Percentiles rank a stretch among this genome's conserved stretches.
phyloP scores from a whole-genome alignment of 2,113 vertebrate genomes.

The Notiomystis cincta region DNA sequence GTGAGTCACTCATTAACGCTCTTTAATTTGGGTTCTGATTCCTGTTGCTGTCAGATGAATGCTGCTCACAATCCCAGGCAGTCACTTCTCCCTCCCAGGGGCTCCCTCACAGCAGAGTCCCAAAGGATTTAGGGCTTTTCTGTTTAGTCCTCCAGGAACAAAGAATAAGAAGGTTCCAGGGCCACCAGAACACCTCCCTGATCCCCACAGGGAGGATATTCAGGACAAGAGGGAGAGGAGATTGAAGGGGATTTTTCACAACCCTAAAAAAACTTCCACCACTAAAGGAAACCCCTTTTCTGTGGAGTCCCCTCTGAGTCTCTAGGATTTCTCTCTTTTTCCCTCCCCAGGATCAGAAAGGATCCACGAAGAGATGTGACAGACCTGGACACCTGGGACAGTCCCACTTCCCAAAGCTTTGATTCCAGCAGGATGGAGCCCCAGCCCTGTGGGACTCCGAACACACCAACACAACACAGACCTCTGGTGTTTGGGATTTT shows the following conservation, averaged over 20 bases:
- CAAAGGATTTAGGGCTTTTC: not conserved
- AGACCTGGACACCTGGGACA: not conserved
- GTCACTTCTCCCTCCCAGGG: no score
- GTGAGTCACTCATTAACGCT: not conserved
- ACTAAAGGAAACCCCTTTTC: not conserved
- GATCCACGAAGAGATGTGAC: not conserved
- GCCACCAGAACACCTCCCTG: not conserved
- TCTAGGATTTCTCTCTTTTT: not conserved
- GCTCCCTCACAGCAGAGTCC: not conserved
- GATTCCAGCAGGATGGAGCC: slow-evolving; percentile 22
- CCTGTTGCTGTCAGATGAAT: not conserved
- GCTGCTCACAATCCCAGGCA: not conserved
- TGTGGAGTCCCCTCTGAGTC: not conserved
- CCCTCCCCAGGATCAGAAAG: slow-evolving; percentile 12
- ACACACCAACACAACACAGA: not conserved
- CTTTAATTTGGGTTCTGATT: not conserved
- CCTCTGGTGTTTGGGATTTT: not conserved
- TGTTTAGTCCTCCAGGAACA: not conserved
- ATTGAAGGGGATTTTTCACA: not conserved
- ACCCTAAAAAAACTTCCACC: no score
- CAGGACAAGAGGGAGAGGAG: not conserved
- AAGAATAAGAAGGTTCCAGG: not conserved
- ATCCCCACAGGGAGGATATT: not conserved
- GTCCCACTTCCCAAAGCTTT: slow-evolving; percentile 10
- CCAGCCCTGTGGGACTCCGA: slow-evolving; percentile 10